Evolutionary conservation across 53 echinoderm and acorn worm genomes (phyloP), one percentile per base, ranked within the genome.

Genomic region (Echinometra lucunter): DNA sequence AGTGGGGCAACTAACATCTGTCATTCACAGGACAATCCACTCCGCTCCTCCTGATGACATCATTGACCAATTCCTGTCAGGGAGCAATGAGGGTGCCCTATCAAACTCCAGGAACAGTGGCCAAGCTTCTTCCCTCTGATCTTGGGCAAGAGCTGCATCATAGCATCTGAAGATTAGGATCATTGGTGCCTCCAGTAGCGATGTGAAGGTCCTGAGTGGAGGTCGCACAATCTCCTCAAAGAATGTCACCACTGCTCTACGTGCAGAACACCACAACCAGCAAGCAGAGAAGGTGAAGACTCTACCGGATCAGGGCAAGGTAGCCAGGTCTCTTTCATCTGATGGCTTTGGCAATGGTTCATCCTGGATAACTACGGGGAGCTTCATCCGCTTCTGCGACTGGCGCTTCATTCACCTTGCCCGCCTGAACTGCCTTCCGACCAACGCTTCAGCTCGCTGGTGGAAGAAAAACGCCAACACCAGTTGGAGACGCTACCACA

Each of bases 401-500:
- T 69, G 69, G 69, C 2, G 69, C 3, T 30, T 69, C 32, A 69
- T 69, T 32, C 69, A 30, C 30, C 69, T 8, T 32, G 69, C 69
- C 25, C 69, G 69, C 2, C 69, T 69, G 0, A 69, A 69, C 88
- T 88, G 88, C 10, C 95, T 94, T 1, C 74, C 91, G 1, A 95
- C 95, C 80, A 95, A 95, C 44, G 95, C 91, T 58, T 30, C 95
- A n/a, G 60, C 45, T 27, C 23, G 44, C 23, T 8, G 91, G 2
- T 95, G 91, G 95, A 95, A 89, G 3, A 25, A 6, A 9, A 35
- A 45, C 4, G 23, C 89, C 49, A 55, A 89, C 38, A 6, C 30
- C 66, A 66, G 4, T 9, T 10, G 49, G 95, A 94, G 55, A 94
- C 95, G n/a, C 89, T 89, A 0, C 95, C 87, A 2, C 94, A 94